Base-by-base conservation (phyloP, 2,113 vertebrate species). In the Lepus europaeus region DNA sequence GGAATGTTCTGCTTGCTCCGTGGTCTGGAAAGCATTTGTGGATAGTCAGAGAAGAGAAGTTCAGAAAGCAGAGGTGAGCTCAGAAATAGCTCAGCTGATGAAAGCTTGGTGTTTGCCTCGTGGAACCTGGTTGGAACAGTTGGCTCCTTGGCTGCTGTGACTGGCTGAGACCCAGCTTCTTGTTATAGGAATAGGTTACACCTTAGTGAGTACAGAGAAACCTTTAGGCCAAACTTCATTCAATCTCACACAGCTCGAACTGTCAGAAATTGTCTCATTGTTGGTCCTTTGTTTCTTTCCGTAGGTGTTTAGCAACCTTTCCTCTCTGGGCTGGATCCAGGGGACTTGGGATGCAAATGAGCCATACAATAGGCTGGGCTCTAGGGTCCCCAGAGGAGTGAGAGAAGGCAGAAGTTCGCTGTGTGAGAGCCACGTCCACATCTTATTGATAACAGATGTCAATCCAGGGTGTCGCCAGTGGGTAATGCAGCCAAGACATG, bases 321-420 rank as follows among this genome's bases (percentile, higher is more conserved):
- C n/a, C 23, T 49, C 68, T 82, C 20, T 7, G 45, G 5, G 5
- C 2, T 0, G 53, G 11, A 8, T 4, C 6, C 27, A 22, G 1
- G 3, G 25, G 9, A 89, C 13, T 59, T 9, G 5, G 19, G 9
- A 27, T 9, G 1, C 17, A 12, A 74, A 25, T 45, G 64, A 77
- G 45, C 63, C 12, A 64, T 16, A 76, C 51, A 27, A 77, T 0
- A 22, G 39, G 6, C 9, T 56, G 12, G 64, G 72, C 22, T 14
- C 64, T 36, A 22, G 6, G 39, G 19, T 39, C 25, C 8, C 12
- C 11, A 19, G 74, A 0, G 5, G 31, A 25, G 7, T 33, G 13
- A 87, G 9, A 2, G 51, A 12, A 64, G 45, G 20, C 31, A 84
- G 25, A 63, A 90, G 12, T 36, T 51, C 12, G 77, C 1, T n/a